A percentile compares a stretch with the other conserved stretches of the same genome.
These are phyloP conservation scores for Pasiphila rectangulata DNA, from an alignment of 2,888 invertebrate genomes.

Conservation along the genomic window DNA sequence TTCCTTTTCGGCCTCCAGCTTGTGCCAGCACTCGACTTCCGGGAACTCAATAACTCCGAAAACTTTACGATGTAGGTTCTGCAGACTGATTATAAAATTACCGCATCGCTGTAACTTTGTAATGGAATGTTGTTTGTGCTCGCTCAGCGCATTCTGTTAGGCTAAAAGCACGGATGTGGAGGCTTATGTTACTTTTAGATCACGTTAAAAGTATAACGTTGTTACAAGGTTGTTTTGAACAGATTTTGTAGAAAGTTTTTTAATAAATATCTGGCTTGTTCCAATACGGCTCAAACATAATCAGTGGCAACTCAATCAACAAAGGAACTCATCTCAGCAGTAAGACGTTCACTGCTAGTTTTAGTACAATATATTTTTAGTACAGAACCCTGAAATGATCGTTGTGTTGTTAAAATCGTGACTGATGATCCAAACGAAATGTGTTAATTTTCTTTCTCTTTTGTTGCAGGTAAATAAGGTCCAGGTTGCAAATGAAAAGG, in stretches of 20 bases:
- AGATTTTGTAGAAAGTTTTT: background rate
- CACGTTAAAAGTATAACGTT: slow-evolving; percentile 10
- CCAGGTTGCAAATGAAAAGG: too few species aligned
- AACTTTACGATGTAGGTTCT: slow-evolving; percentile 59
- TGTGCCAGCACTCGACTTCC: slow-evolving; percentile 21
- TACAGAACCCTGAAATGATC: too few species aligned
- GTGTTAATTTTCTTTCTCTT: background rate
- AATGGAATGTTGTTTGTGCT: slow-evolving; percentile 47
- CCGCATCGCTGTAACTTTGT: slow-evolving; percentile 49
- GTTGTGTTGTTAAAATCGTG: too few species aligned
- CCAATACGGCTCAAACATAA: too few species aligned
- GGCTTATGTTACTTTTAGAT: slow-evolving; percentile 22
- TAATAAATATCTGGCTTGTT: background rate
- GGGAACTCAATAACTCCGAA: slow-evolving; percentile 39
- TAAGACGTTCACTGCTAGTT: too few species aligned
- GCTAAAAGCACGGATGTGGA: slow-evolving; percentile 27
- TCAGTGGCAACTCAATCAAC: too few species aligned
- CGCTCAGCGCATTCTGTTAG: slow-evolving; percentile 35
- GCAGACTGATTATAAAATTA: slow-evolving; percentile 58
- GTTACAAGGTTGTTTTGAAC: background rate
- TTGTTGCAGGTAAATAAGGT: slow-evolving; percentile 7
- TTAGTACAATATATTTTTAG: too few species aligned
- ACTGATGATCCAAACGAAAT: too few species aligned
- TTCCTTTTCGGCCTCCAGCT: background rate
- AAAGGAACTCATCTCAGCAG: too few species aligned